Base-by-base conservation (phyloP, 2,888 invertebrate genomes). In the Acanthosepion esculentum region DNA sequence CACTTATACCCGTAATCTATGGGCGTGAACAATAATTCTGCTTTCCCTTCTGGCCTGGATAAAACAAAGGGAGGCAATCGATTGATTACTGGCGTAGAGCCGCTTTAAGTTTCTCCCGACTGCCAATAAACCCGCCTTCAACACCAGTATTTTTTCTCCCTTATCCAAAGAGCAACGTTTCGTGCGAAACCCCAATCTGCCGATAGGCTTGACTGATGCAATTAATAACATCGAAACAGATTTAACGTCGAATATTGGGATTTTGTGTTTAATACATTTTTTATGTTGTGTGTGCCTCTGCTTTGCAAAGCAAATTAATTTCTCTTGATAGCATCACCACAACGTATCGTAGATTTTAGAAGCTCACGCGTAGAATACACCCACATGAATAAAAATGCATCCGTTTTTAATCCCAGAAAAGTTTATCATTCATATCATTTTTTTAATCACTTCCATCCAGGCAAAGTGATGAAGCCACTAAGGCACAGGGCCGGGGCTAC, bases 151-250 rank as follows among this genome's bases (percentile, higher is more conserved):
- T 59, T 59, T 59, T 59, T 23, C 12, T 18, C 33, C 78, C n/a
- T 15, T 78, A n/a, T 78, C 78, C n/a, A 78, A 78, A 78, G n/a
- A 78, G n/a, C 78, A 78, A n/a, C n/a, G n/a, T 33, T 78, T 5
- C 78, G n/a, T 33, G n/a, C n/a, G 78, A 33, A 78, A 78, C 33
- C 33, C n/a, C 15, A 78, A 78, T 78, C 78, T 78, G 78, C 78
- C 78, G 78, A 78, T 78, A 78, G 78, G 78, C n/a, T 78, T 78
- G n/a, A 78, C 78, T 78, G 78, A n/a, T n/a, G 18, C 78, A 78
- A 78, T 78, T 78, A 78, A 78, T 78, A 78, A 78, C 78, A 78
- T 33, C 78, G 78, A n/a, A 78, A 78, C 78, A 78, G 78, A 64
- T 64, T 64, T 64, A 23, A 26, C 64, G 26, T 78, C 78, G 78